A percentile compares a stretch with the other conserved stretches of the same genome.
These are phyloP conservation scores for Saguinus imperator DNA, from an alignment of 2,113 vertebrate species.

Conservation along the genomic window DNA sequence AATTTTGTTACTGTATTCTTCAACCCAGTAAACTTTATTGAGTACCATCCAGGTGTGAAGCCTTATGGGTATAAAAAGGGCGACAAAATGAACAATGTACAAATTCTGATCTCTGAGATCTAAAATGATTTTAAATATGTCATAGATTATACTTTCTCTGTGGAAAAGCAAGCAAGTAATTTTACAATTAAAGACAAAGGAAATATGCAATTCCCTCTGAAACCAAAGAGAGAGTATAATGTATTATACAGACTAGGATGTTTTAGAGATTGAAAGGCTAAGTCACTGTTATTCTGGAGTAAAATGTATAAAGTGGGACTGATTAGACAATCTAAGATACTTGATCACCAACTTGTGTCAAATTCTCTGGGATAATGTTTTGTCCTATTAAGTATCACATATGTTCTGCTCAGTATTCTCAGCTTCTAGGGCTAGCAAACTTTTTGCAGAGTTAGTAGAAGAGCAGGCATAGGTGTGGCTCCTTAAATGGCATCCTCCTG, in stretches of 20 bases:
- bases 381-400: not conserved
- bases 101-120: not conserved
- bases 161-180: not conserved
- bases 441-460: not conserved
- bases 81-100: not conserved
- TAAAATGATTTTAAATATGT: not conserved
- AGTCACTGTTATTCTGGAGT: not conserved
- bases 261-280: not conserved
- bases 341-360: not conserved
- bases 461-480: not conserved
- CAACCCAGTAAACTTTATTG: not conserved
- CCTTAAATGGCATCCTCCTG: not conserved
- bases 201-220: not conserved
- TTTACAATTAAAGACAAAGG: not conserved
- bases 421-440: not conserved
- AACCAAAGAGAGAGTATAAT: not conserved
- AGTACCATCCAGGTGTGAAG: not conserved
- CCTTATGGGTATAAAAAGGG: not conserved
- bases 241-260: not conserved
- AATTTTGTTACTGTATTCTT: not conserved
- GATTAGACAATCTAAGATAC: not conserved
- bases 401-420: not conserved
- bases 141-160: not conserved
- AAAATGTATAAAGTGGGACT: not conserved
- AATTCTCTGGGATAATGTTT: not conserved